Conservation (phyloP, 2,797 vertebrate species). For the Gymnoscopelus braueri region DNA sequence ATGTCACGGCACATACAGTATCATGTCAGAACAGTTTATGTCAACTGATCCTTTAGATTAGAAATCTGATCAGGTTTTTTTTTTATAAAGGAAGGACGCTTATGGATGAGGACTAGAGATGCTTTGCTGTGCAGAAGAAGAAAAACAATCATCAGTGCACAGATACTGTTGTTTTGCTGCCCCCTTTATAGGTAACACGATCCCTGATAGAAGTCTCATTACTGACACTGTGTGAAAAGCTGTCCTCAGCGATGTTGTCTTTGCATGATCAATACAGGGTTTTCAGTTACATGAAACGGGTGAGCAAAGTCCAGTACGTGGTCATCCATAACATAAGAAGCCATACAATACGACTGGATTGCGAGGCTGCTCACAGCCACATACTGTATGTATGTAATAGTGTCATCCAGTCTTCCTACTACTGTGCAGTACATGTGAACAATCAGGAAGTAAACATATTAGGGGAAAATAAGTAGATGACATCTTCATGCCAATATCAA, state of each 20-base stretch:
- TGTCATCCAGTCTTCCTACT: conserved; percentile 23
- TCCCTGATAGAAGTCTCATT: conserved; percentile 45
- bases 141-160: conserved; percentile 39
- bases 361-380: conserved; percentile 43
- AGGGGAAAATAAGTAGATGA: conserved; percentile 62
- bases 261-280: conserved; percentile 62
- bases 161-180: conserved; percentile 64
- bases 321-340: conserved; percentile 71
- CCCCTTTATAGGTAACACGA: conserved; percentile 65
- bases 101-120: conserved; percentile 67
- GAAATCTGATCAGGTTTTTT: conserved; percentile 38
- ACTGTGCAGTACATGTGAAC: conserved; percentile 45
- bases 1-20: conserved; percentile 29
- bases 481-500: conserved; percentile 64
- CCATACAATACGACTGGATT: conserved; percentile 56
- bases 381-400: background rate
- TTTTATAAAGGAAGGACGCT: conserved; percentile 42
- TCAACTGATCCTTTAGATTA: conserved; percentile 38
- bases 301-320: conserved; percentile 70
- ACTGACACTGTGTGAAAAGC: conserved; percentile 51
- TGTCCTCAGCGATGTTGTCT: conserved; percentile 52
- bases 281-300: conserved; percentile 72
- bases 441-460: conserved; percentile 39
- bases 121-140: conserved; percentile 56
- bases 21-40: conserved; percentile 52